Percentiles rank a stretch among this genome's conserved stretches.
Conservation (phyloP, 2,888 invertebrate species). For the Lydus trimaculatus region DNA sequence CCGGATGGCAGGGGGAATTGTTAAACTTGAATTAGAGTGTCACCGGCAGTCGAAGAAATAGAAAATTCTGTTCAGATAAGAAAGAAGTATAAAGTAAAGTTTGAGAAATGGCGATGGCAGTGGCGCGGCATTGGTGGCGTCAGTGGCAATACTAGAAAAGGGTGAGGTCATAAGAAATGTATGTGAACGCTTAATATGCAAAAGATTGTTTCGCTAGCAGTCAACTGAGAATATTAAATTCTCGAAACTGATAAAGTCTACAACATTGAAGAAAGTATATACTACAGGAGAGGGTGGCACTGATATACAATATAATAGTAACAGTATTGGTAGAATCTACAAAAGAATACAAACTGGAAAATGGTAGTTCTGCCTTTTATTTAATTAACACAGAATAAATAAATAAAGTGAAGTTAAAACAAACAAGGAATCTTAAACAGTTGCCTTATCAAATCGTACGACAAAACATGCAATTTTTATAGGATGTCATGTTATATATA, state of each 20-base stretch:
- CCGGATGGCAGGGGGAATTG: slow-evolving; percentile 38
- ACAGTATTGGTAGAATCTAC: neutral
- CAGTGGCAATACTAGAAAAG: neutral
- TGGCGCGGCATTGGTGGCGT: neutral
- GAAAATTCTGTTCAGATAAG: slow-evolving; percentile 52
- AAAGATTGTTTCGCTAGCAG: slow-evolving; percentile 45
- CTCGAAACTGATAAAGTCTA: slow-evolving; percentile 39
- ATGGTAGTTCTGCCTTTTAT: neutral
- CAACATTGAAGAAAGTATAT: slow-evolving; percentile 26
- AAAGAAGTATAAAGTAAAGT: slow-evolving; percentile 30
- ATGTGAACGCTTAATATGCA: slow-evolving; percentile 46
- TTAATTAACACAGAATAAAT: neutral
- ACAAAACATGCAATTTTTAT: neutral
- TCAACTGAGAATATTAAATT: slow-evolving; percentile 44
- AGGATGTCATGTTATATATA: neutral
- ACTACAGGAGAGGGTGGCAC: slow-evolving; percentile 17
- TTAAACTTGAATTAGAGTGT: slow-evolving; percentile 57
- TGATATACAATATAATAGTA: neutral
- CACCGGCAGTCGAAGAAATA: slow-evolving; percentile 54
- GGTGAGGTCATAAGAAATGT: slow-evolving; percentile 40
- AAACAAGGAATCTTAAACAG: slow-evolving; percentile 27
- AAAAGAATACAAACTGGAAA: slow-evolving; percentile 11
- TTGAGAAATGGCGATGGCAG: slow-evolving; percentile 32
- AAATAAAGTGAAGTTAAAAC: slow-evolving; percentile 23
- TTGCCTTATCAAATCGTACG: slow-evolving; percentile 25